Evolutionary conservation across 2,113 vertebrate species (phyloP).

Genomic region (Planiliza haematocheilus): DNA sequence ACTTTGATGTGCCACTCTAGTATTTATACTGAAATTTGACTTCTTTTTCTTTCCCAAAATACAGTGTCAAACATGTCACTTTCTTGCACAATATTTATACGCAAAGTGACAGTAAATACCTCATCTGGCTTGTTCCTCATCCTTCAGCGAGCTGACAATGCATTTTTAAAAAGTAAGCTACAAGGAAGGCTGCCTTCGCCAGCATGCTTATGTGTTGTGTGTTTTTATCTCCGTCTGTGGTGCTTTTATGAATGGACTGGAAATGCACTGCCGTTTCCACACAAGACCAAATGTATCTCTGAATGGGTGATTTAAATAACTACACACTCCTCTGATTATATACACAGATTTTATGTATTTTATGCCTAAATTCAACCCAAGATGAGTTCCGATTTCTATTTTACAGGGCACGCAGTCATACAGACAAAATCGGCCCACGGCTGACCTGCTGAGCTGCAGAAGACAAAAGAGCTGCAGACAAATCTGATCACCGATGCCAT

Average conservation of each 20-base stretch:
- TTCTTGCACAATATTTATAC: slow-evolving; percentile 22
- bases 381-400: slow-evolving; percentile 3
- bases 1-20: slow-evolving; percentile 18
- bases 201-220: background rate
- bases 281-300: background rate
- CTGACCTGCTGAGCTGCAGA: slow-evolving; percentile 46
- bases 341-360: background rate
- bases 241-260: background rate
- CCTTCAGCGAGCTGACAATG: slow-evolving; percentile 20
- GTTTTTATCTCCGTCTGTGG: background rate
- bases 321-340: background rate
- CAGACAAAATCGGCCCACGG: slow-evolving; percentile 21
- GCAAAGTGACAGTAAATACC: slow-evolving; percentile 34
- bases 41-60: slow-evolving; percentile 15
- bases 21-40: slow-evolving; percentile 19
- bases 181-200: slow-evolving; percentile 1
- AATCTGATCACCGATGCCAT: slow-evolving; percentile 59
- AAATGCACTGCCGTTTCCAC: slow-evolving; percentile 6
- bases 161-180: slow-evolving; percentile 30
- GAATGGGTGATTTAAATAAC: background rate
- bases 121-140: slow-evolving; percentile 25
- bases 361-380: slow-evolving; percentile 4
- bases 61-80: slow-evolving; percentile 24
- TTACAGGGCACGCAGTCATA: background rate
- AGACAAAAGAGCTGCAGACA: slow-evolving; percentile 55